Evolutionary conservation across 2,888 invertebrate species (phyloP).

Genomic region (Cremastobaeus sp.): DNA sequence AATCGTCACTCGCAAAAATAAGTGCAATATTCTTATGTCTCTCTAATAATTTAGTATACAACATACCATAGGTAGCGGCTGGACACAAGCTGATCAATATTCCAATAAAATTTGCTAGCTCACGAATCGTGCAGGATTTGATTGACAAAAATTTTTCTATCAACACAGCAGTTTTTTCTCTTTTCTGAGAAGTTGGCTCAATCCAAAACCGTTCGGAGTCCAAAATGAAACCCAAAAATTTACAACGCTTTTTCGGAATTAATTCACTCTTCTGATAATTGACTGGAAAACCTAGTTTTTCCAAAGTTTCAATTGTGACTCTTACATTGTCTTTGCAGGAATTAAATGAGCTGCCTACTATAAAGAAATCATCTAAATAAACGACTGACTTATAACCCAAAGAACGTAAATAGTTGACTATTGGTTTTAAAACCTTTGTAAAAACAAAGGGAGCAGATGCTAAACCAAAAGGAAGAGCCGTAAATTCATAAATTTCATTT

Average conservation of each 20-base stretch:
- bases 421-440: conserved; percentile 59
- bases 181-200: background rate
- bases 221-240: conserved; percentile 22
- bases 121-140: background rate
- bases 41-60: background rate
- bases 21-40: background rate
- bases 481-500: conserved; percentile 60
- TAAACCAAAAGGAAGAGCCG: conserved; percentile 57
- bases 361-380: conserved; percentile 18
- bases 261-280: conserved; percentile 14
- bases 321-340: background rate
- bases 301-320: background rate
- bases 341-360: background rate
- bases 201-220: background rate
- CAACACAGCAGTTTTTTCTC: background rate
- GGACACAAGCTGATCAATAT: background rate
- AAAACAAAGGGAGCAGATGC: conserved; percentile 61
- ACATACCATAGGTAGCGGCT: background rate
- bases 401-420: conserved; percentile 3
- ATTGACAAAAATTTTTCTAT: background rate
- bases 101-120: background rate
- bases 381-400: conserved; percentile 9
- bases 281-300: conserved; percentile 1
- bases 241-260: conserved; percentile 3
- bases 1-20: background rate